These are phyloP conservation scores for Nyctibius grandis DNA, from an alignment of 2,797 vertebrate species.

Conservation along the genomic window DNA sequence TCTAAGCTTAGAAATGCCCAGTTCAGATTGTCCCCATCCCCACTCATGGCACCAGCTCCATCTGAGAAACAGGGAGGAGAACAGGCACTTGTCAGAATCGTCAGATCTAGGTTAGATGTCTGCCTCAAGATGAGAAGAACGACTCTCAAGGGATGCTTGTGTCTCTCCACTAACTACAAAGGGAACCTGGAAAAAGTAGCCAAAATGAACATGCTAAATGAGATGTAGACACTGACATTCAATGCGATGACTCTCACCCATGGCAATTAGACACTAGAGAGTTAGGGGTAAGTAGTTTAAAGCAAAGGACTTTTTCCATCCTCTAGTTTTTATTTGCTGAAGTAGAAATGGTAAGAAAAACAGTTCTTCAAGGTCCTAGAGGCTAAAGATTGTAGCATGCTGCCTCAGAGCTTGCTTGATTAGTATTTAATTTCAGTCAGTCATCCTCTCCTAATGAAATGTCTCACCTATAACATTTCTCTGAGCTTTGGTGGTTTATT, in stretches of 20 bases:
- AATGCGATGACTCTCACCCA: neutral
- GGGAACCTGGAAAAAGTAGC: neutral
- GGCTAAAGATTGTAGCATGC: neutral
- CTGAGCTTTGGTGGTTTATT: neutral
- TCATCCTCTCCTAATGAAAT: neutral
- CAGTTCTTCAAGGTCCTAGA: neutral
- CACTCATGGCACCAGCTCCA: neutral
- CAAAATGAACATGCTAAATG: neutral
- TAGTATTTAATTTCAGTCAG: neutral
- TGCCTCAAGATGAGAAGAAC: neutral
- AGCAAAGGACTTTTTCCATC: neutral
- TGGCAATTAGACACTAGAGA: neutral
- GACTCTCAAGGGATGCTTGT: neutral
- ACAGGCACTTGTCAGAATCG: neutral
- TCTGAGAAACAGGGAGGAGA: neutral
- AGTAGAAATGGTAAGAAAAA: neutral
- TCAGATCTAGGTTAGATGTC: neutral
- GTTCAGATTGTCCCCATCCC: neutral
- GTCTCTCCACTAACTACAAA: neutral
- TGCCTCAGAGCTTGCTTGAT: neutral
- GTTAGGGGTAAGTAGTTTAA: neutral
- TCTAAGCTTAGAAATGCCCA: neutral
- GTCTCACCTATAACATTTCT: neutral
- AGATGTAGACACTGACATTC: neutral
- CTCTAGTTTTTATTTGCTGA: neutral